phyloP scores from a whole-genome alignment of 2,113 vertebrate genomes.

The Macaca nemestrina region DNA sequence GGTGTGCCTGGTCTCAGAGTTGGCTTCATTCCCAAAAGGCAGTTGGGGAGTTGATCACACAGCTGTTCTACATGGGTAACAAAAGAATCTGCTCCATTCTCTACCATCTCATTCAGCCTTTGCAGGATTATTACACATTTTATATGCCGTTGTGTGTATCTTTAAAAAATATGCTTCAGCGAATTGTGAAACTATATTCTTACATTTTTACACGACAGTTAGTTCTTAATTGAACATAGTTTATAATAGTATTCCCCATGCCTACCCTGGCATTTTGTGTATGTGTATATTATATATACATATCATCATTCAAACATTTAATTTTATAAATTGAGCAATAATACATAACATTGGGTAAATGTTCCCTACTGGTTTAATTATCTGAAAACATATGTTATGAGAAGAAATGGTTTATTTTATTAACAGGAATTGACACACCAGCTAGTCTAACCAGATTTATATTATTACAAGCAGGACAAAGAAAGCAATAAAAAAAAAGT shows the following conservation, averaged over 20 bases:
- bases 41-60: constrained; percentile 49
- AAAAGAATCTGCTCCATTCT: constrained; percentile 40
- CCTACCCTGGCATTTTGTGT: neutral
- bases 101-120: constrained; percentile 4
- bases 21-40: constrained; percentile 41
- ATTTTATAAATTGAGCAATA: constrained; percentile 79
- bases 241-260: constrained; percentile 52
- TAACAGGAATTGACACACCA: constrained; percentile 30
- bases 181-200: constrained; percentile 37
- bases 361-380: constrained; percentile 73
- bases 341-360: constrained; percentile 68
- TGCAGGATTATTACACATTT: constrained; percentile 13
- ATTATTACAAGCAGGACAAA: constrained; percentile 58
- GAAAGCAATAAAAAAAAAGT: constrained; percentile 33
- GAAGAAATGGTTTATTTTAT: constrained; percentile 38
- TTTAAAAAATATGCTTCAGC: constrained; percentile 31
- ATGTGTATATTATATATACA: constrained; percentile 1
- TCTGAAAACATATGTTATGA: constrained; percentile 64
- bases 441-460: constrained; percentile 22
- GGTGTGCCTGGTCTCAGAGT: neutral
- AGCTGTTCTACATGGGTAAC: constrained; percentile 39
- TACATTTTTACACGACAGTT: constrained; percentile 4
- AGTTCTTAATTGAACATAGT: constrained; percentile 56
- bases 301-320: constrained; percentile 68
- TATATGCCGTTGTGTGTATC: neutral